These are phyloP conservation scores for Ligdia adustata DNA, from an alignment of 2,888 invertebrate species.

Conservation along the genomic window DNA sequence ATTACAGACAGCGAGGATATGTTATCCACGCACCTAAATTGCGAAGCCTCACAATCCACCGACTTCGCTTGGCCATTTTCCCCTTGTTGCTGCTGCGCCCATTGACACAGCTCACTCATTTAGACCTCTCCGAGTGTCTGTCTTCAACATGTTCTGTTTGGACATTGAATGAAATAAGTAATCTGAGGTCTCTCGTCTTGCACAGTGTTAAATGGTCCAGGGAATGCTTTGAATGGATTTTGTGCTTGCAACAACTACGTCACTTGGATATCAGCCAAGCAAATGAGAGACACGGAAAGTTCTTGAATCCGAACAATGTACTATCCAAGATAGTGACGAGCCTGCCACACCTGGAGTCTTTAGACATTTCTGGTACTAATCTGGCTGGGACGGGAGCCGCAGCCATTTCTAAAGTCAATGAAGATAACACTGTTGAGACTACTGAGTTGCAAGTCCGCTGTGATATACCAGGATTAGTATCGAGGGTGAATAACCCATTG, in stretches of 20 bases:
- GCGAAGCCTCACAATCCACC: conserved; percentile 83
- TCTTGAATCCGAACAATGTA: conserved; percentile 88
- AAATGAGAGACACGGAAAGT: conserved; percentile 88
- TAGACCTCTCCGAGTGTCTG: conserved; percentile 90
- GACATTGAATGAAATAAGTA: conserved; percentile 86
- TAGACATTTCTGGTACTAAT: conserved; percentile 98
- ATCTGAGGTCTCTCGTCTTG: conserved; percentile 89
- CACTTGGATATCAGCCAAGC: conserved; percentile 94
- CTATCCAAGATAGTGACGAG: conserved; percentile 88
- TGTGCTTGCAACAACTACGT: conserved; percentile 81
- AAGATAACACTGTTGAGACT: conserved; percentile 42
- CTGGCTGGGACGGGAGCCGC: conserved; percentile 94
- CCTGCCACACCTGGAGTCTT: conserved; percentile 89
- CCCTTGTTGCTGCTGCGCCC: conserved; percentile 84
- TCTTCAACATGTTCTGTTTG: too few relatives aligned
- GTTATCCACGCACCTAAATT: conserved; percentile 85
- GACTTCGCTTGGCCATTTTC: conserved; percentile 72
- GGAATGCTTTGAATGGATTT: conserved; percentile 85
- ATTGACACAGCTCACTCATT: conserved; percentile 85
- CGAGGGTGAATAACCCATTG: conserved; percentile 89
- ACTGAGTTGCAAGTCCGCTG: conserved; percentile 71
- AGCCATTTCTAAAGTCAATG: conserved; percentile 56
- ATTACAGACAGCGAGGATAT: conserved; percentile 70
- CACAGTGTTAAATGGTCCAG: conserved; percentile 90
- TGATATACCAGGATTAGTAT: conserved; percentile 94